Evolutionary conservation across 2,113 vertebrate species (phyloP), one percentile per base, ranked within the genome.

Genomic region (Toxotes chatareus): DNA sequence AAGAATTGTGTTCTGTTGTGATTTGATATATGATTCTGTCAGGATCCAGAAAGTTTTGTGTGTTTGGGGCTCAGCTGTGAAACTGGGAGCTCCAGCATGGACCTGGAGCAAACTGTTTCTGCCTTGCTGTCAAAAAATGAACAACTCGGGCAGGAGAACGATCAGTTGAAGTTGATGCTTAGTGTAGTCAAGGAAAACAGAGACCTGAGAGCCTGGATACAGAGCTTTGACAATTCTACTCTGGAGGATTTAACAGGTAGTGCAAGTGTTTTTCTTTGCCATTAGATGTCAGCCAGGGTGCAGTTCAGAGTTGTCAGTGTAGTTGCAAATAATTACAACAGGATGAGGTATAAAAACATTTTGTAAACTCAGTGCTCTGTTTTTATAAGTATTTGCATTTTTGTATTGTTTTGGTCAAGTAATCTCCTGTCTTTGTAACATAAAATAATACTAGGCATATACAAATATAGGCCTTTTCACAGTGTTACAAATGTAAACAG

Each of bases 41-140:
- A n/a, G 46, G 31, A 3, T 11, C 4, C 13, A 23, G 7, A 11
- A 61, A 13, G 3, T 44, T 63, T 27, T 14, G 10, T 2, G 47
- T 56, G 34, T 51, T 90, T 94, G 68, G 92, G 93, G 76, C 94
- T 94, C 0, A 93, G 38, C 44, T 79, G 55, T 74, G 27, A 53
- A 42, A 83, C 69, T 56, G 38, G 57, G 21, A 56, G 60, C 56
- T 62, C n/a, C 64, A 72, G 0, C 19, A 91, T 93, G 91, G 73
- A 82, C 23, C 38, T n/a, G 12, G 76, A 63, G 21, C 73, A 85
- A 55, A 77, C 62, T 0, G 1, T 62, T 51, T 19, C n/a, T 19
- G n/a, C 46, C n/a, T 62, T 89, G 72, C 7, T 42, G 21, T 60
- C 38, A 11, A 21, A 82, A 76, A 87, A 70, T 16, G 71, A 88